These are phyloP conservation scores for Physeter macrocephalus DNA, from an alignment of 2,113 vertebrate genomes.

Conservation along the genomic window DNA sequence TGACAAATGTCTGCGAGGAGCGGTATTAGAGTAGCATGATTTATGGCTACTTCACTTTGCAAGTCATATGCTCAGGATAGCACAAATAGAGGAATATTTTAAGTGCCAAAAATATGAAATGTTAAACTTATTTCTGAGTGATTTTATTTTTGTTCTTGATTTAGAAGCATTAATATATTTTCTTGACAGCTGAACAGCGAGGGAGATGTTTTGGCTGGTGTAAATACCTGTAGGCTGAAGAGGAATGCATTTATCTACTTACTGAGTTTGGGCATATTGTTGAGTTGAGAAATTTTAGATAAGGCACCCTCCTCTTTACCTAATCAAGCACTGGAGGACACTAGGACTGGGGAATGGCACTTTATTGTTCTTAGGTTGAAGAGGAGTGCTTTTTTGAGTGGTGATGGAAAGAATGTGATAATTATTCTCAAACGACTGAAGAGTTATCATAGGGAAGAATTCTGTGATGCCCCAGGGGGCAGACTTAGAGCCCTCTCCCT, in stretches of 20 bases:
- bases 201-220: slow-evolving; percentile 32
- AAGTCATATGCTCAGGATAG: slow-evolving; percentile 58
- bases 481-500: background rate
- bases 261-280: background rate
- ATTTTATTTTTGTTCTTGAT: slow-evolving; percentile 64
- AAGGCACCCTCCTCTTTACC: background rate
- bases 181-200: slow-evolving; percentile 40
- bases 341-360: background rate
- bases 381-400: background rate
- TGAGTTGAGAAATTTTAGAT: slow-evolving; percentile 25
- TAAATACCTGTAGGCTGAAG: slow-evolving; percentile 22
- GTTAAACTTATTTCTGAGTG: slow-evolving; percentile 65
- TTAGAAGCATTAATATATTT: slow-evolving; percentile 65
- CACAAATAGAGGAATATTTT: slow-evolving; percentile 62
- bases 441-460: background rate
- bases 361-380: background rate
- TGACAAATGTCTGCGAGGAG: slow-evolving; percentile 52
- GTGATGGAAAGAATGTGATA: background rate
- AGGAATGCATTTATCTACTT: background rate
- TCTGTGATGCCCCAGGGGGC: background rate
- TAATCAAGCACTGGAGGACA: background rate
- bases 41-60: slow-evolving; percentile 63
- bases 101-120: slow-evolving; percentile 64
- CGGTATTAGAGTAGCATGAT: slow-evolving; percentile 47
- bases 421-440: background rate